Evolutionary conservation across 2,113 vertebrate species (phyloP), one percentile per base, ranked within the genome.

Genomic region (Perccottus glenii): DNA sequence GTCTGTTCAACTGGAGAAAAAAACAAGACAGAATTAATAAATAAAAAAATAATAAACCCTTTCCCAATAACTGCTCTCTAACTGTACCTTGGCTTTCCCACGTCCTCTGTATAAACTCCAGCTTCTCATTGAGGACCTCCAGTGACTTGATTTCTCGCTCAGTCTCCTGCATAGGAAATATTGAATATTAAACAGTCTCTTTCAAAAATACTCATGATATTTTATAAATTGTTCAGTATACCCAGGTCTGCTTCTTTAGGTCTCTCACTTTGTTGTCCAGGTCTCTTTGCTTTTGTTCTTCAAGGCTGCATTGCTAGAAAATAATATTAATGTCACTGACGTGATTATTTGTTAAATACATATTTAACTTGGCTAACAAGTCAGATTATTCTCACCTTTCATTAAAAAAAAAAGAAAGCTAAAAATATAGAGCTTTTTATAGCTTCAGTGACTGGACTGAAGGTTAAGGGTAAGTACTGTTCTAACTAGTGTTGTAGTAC

Each of bases 81-180:
- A 6, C 2, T 56, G 0, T 77, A 91, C 97, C 93, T 94, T 89
- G 89, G 4, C 85, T 94, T 70, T 94, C 92, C 59, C 92, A 89
- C 9, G 90, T 95, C 87, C 94, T 94, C 59, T 65, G 93, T 73
- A 94, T 94, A 57, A 92, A 96, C 78, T 95, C 93, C 36, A 95
- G 93, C 40, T 95, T 94, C 76, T 96, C 96, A 84, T 96, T 93
- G 11, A 93, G 73, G 42, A 90, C 86, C 81, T 98, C 96, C 57
- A 98, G 82, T 4, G 81, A 89, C 87, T 94, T 96, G 36, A 96
- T 93, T 66, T 94, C 90, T 52, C 93, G 93, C 50, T 97, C 95
- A 49, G 93, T 82, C 0, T 90, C 91, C 97, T 99, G 68, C 27
- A 84, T 79, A 16, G 47, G 14, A 43, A 59, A 48, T 40, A 5